These are phyloP conservation scores for Noctua janthina DNA, from an alignment of 2,888 invertebrate species.

Conservation along the genomic window DNA sequence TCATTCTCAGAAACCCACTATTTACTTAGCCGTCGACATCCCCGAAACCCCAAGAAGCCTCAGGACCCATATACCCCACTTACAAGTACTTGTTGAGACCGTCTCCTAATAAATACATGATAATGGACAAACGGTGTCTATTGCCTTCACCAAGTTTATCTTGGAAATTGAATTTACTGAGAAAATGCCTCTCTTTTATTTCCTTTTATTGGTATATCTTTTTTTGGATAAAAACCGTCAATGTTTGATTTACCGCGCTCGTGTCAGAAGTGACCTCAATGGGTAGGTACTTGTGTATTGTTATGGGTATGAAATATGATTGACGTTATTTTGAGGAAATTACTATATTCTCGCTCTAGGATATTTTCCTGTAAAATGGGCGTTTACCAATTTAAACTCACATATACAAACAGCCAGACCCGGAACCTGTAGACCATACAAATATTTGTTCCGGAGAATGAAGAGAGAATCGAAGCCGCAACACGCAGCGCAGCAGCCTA, in stretches of 20 bases:
- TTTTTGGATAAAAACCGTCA: slow-evolving; percentile 74
- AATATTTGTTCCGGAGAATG: no score
- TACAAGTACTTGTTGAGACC: slow-evolving; percentile 37
- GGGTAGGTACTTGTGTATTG: slow-evolving; percentile 40
- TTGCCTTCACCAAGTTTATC: slow-evolving; percentile 77
- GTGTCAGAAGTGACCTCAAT: slow-evolving; percentile 69
- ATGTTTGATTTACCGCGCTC: slow-evolving; percentile 76
- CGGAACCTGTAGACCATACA: no score
- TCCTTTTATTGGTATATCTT: slow-evolving; percentile 73
- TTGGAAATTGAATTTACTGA: slow-evolving; percentile 74
- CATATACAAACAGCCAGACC: no score
- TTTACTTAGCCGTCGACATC: slow-evolving; percentile 32
- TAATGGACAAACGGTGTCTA: slow-evolving; percentile 81
- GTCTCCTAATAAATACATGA: slow-evolving; percentile 80
- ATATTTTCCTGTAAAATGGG: no score
- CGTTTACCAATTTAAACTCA: no score
- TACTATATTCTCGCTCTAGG: background rate
- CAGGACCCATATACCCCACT: slow-evolving; percentile 19
- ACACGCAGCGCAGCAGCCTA: no score
- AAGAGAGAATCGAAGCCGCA: no score
- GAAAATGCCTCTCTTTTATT: slow-evolving; percentile 73
- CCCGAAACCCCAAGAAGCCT: slow-evolving; percentile 17
- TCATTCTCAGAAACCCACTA: background rate
- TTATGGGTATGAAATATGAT: slow-evolving; percentile 8
- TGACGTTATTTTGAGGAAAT: background rate